A percentile compares a stretch with the other conserved stretches of the same genome.
phyloP scores from a whole-genome alignment of 2,797 vertebrate genomes.

The Oreonectes daqikongensis region DNA sequence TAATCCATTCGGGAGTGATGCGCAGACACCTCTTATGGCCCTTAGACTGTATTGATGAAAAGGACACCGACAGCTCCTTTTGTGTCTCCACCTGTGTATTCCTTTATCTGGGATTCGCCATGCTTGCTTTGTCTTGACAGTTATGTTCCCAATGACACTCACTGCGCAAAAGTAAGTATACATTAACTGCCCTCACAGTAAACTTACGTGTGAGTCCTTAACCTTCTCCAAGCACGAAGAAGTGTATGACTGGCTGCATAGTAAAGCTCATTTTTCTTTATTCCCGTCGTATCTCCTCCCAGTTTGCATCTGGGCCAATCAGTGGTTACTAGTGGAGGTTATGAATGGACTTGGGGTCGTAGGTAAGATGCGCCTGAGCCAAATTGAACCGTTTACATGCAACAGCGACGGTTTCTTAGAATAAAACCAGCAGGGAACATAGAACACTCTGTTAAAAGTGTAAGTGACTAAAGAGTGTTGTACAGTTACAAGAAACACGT shows the following conservation, averaged over 20 bases:
- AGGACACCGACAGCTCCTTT: slow-evolving; percentile 27
- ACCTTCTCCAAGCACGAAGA: slow-evolving; percentile 14
- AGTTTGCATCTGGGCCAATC: slow-evolving; percentile 65
- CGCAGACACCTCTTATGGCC: slow-evolving; percentile 41
- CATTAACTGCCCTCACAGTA: background rate
- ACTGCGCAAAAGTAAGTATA: background rate
- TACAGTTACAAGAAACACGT: background rate
- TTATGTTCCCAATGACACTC: slow-evolving; percentile 1
- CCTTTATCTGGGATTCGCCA: slow-evolving; percentile 42
- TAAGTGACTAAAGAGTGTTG: background rate
- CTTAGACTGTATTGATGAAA: slow-evolving; percentile 39
- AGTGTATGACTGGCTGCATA: slow-evolving; percentile 61
- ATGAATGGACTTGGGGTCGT: slow-evolving; percentile 24
- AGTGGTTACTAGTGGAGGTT: slow-evolving; percentile 31
- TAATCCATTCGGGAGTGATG: slow-evolving; percentile 27
- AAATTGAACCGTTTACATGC: slow-evolving; percentile 45
- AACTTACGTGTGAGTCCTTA: background rate
- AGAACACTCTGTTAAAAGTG: slow-evolving; percentile 9
- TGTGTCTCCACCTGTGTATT: slow-evolving; percentile 28
- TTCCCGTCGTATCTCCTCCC: slow-evolving; percentile 56
- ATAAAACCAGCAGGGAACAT: slow-evolving; percentile 19
- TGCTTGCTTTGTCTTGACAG: background rate
- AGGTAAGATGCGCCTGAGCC: slow-evolving; percentile 14
- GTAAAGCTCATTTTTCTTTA: slow-evolving; percentile 66
- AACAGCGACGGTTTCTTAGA: slow-evolving; percentile 25